phyloP scores from a whole-genome alignment of 2,888 invertebrate species.

The Sarcophaga rosellei region DNA sequence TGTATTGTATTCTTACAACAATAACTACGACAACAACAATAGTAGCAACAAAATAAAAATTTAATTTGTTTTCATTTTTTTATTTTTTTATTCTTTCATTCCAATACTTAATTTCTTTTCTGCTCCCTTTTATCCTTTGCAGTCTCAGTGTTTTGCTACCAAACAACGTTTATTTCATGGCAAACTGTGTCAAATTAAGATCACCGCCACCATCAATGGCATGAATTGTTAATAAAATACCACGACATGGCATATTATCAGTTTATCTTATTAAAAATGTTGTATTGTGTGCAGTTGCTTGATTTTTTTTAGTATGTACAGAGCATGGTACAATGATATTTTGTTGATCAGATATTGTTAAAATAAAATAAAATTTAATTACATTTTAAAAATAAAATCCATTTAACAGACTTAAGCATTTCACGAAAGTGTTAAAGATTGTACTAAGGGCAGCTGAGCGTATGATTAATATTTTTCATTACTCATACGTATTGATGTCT shows the following conservation, averaged over 20 bases:
- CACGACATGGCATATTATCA: slow-evolving; percentile 2
- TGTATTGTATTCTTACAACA: slow-evolving; percentile 2
- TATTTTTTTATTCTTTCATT: slow-evolving; percentile 34
- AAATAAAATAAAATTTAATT: slow-evolving; percentile 44
- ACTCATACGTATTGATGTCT: neutral
- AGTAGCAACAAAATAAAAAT: neutral
- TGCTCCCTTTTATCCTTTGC: neutral
- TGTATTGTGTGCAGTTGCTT: slow-evolving; percentile 24
- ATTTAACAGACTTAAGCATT: too few relatives aligned
- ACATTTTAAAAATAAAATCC: neutral
- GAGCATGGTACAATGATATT: neutral
- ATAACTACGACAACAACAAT: too few relatives aligned
- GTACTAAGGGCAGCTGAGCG: neutral
- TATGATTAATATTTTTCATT: slow-evolving; percentile 6
- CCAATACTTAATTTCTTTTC: slow-evolving; percentile 10
- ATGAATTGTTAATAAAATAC: slow-evolving; percentile 36
- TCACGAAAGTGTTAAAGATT: too few relatives aligned
- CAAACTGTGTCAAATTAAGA: slow-evolving; percentile 43
- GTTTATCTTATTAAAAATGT: slow-evolving; percentile 50
- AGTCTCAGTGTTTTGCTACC: too few relatives aligned
- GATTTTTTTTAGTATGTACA: slow-evolving; percentile 5
- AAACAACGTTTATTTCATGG: slow-evolving; percentile 27
- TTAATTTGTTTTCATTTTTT: slow-evolving; percentile 40
- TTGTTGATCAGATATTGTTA: slow-evolving; percentile 36
- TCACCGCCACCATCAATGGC: slow-evolving; percentile 19